Evolutionary conservation across 2,113 vertebrate species (phyloP), one percentile per base, ranked within the genome.

Genomic region (Anguilla rostrata): DNA sequence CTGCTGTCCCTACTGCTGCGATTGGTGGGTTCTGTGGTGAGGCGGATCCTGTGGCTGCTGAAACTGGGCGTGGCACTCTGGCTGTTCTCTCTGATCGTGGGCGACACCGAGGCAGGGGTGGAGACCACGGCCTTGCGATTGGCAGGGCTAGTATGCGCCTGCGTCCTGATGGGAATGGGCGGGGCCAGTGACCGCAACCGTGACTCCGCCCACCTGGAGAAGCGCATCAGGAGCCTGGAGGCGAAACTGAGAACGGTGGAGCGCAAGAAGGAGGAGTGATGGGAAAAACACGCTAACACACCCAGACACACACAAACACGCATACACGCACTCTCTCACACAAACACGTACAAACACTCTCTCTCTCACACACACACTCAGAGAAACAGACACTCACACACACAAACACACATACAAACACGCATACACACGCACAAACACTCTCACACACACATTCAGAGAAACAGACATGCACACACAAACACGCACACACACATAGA

Each of bases 211-310:
- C 89, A 86, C 9, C 88, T 95, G 57, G 93, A 94, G 84, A 43
- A 92, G 80, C 92, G 94, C 84, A 86, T 95, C 85, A 91, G 85
- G 88, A 20, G 80, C 63, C 83, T 95, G 89, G 92, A 95, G 89
- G 91, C 71, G 75, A 88, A 91, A 7, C 83, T 95, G 18, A 86
- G 75, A 83, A 92, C 95, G 39, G 88, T 94, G 89, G 94, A 95
- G 89, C 92, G 78, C 39, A 92, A 84, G 81, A 91, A 86, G 20
- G 88, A 92, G 16, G 91, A 92, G 83, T 92, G 87, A 92, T 1
- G 53, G 18, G 29, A 9, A 86, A 29, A 6, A 49, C 60, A 66
- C 16, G 15, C 16, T 78, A 39, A 34, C 16, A 20, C 16, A 39
- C 39, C 39, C 20, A 88, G 40, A 39, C 7, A 46, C 43, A 40